Conservation (phyloP, 2,888 invertebrate species). For the Chrysolina oricalcia region DNA sequence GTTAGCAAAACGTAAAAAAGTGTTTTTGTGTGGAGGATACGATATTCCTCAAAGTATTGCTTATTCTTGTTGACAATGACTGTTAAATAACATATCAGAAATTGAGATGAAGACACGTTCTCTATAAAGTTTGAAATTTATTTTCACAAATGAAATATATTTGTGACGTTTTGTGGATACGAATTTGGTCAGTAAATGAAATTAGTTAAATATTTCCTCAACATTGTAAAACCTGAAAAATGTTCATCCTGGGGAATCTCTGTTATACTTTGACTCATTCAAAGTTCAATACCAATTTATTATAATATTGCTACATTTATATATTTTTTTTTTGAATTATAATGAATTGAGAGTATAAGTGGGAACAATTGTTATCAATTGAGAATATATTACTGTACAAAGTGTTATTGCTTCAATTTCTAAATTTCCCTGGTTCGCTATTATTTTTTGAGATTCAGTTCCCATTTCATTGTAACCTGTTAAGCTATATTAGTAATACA, state of each 20-base stretch:
- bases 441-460: constrained; percentile 47
- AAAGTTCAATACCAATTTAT: not conserved
- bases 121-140: too few species aligned
- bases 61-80: too few species aligned
- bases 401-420: constrained; percentile 42
- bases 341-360: constrained; percentile 45
- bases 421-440: constrained; percentile 41
- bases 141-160: too few species aligned
- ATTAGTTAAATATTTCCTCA: too few species aligned
- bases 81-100: too few species aligned
- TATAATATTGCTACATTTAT: not conserved
- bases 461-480: constrained; percentile 58
- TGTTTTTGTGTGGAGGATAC: too few species aligned
- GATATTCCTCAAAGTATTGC: too few species aligned
- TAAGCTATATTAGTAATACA: constrained; percentile 63
- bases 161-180: too few species aligned
- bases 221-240: too few species aligned
- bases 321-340: not conserved
- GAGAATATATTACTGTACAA: constrained; percentile 51
- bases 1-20: too few species aligned
- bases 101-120: too few species aligned
- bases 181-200: too few species aligned
- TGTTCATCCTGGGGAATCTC: not conserved
- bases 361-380: constrained; percentile 56
- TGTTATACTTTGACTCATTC: not conserved